Conservation (phyloP, 2,888 invertebrate species). For the Prosapia bicincta region DNA sequence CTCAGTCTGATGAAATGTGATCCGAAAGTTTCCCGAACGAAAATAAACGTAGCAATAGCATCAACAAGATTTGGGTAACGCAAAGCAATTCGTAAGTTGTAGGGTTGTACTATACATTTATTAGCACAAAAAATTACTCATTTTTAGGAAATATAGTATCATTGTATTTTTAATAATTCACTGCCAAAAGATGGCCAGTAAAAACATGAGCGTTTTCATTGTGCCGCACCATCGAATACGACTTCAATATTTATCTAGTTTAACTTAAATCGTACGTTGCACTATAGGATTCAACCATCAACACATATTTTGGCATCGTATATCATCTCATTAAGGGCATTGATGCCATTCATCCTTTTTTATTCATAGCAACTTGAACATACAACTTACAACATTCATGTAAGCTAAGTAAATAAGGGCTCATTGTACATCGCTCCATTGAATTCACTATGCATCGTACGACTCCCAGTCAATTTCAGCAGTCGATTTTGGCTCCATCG, state of each 20-base stretch:
- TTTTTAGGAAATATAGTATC: neutral
- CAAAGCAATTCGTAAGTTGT: neutral
- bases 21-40: conserved; percentile 5
- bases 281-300: neutral
- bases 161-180: neutral
- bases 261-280: neutral
- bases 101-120: neutral
- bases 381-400: no score
- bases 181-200: neutral
- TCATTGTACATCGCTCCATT: neutral
- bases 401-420: no score
- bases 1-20: conserved; percentile 27
- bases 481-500: neutral
- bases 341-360: no score
- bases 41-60: conserved; percentile 3
- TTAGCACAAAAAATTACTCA: neutral
- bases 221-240: neutral
- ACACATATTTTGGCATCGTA: neutral
- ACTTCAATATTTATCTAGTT: neutral
- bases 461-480: no score
- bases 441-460: no score
- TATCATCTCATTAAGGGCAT: no score
- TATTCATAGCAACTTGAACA: no score
- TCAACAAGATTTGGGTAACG: neutral
- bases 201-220: neutral